These are phyloP conservation scores for Cheilosia vulpina DNA, from an alignment of 2,888 invertebrate genomes.

Conservation along the genomic window DNA sequence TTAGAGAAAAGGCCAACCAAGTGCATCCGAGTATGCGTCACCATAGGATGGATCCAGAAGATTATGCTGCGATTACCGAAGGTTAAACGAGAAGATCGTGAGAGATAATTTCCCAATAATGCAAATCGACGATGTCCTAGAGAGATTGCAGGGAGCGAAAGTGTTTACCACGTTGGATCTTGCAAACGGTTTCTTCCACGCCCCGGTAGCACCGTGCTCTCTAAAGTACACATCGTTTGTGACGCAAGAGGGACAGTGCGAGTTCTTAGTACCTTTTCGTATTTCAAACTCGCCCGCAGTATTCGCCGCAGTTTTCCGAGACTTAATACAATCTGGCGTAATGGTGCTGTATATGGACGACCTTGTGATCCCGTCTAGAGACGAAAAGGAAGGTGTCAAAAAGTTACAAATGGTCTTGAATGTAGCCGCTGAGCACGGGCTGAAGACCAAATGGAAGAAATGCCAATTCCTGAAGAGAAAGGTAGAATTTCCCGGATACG, in stretches of 20 bases:
- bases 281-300: slow-evolving; percentile 79
- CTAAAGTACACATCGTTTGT: no score
- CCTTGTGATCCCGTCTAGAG: slow-evolving; percentile 20
- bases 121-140: no score
- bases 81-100: no score
- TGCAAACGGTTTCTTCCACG: no score
- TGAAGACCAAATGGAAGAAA: slow-evolving; percentile 33
- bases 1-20: slow-evolving; percentile 29
- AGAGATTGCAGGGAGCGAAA: no score
- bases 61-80: no score
- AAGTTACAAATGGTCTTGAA: slow-evolving; percentile 21
- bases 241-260: no score
- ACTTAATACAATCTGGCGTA: slow-evolving; percentile 19
- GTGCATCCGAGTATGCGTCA: neutral
- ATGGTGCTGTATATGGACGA: slow-evolving; percentile 52
- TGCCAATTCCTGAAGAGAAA: slow-evolving; percentile 40
- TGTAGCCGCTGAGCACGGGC: neutral
- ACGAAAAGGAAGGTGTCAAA: slow-evolving; percentile 51
- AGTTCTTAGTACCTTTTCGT: no score
- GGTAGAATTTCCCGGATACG: slow-evolving; percentile 48
- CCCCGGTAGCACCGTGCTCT: no score
- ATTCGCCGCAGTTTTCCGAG: slow-evolving; percentile 75
- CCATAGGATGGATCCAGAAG: no score
- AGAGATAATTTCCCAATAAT: no score
- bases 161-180: no score